Conservation (phyloP, 2,888 invertebrate genomes). For the Drosophila monieri region DNA sequence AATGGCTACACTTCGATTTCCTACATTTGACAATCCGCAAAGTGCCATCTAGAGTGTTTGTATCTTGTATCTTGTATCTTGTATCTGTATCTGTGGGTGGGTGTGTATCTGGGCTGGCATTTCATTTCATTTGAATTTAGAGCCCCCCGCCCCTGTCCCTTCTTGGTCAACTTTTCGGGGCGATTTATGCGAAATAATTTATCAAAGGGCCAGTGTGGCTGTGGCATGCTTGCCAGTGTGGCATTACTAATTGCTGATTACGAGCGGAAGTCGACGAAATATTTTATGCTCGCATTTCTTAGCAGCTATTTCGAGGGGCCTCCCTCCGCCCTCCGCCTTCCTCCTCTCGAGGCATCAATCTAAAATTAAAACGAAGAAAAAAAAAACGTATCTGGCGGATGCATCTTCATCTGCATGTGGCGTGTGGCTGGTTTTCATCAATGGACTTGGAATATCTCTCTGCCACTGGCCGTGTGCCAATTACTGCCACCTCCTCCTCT, state of each 20-base stretch:
- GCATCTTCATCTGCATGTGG: constrained; percentile 26
- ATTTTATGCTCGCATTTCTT: constrained; percentile 76
- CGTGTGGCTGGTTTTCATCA: constrained; percentile 66
- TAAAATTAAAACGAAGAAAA: too few species aligned
- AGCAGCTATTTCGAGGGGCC: background rate
- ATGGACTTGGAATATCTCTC: constrained; percentile 58
- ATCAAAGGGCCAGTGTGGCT: constrained; percentile 51
- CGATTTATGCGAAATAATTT: constrained; percentile 82
- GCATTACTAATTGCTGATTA: constrained; percentile 83
- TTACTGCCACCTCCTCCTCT: constrained; percentile 27
- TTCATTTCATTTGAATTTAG: constrained; percentile 62
- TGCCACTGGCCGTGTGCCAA: constrained; percentile 59
- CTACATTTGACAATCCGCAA: constrained; percentile 68
- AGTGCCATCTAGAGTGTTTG: constrained; percentile 27
- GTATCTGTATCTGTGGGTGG: constrained; percentile 4
- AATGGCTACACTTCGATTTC: constrained; percentile 74
- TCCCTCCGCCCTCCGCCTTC: too few species aligned
- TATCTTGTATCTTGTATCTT: too few species aligned
- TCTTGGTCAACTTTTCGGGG: constrained; percentile 54
- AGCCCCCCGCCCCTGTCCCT: background rate
- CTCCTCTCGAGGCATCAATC: too few species aligned
- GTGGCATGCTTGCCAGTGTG: constrained; percentile 81
- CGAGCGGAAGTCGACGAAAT: constrained; percentile 79
- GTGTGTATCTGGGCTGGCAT: constrained; percentile 27
- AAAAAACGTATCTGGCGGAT: constrained; percentile 2